These are phyloP conservation scores for Apogon talboti DNA, from an alignment of 2,797 vertebrate species.

Conservation along the genomic window DNA sequence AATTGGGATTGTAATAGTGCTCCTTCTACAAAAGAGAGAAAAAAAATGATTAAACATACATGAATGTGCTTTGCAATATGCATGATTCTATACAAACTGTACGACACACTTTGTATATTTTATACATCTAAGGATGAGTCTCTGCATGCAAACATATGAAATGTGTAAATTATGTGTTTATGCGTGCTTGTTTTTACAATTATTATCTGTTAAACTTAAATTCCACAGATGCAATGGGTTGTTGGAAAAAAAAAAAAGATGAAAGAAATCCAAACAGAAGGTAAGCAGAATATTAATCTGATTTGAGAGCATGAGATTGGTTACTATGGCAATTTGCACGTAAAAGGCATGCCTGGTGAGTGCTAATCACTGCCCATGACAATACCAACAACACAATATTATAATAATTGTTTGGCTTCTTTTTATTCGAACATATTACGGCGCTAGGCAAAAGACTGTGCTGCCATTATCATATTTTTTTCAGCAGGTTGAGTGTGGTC, in stretches of 20 bases:
- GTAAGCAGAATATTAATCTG: constrained; percentile 9
- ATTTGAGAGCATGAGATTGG: not conserved
- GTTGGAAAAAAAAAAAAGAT: not conserved
- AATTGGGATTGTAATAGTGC: constrained; percentile 99
- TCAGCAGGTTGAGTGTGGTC: constrained; percentile 26
- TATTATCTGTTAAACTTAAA: not conserved
- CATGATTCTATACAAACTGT: constrained; percentile 36
- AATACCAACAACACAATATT: not conserved
- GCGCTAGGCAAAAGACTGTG: constrained; percentile 11
- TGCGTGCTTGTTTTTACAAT: constrained; percentile 5
- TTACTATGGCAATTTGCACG: constrained; percentile 13
- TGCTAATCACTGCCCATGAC: constrained; percentile 3
- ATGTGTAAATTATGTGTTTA: not conserved
- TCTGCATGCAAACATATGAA: not conserved
- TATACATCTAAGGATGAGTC: constrained; percentile 8
- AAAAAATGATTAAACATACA: constrained; percentile 39
- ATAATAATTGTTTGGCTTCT: constrained; percentile 5
- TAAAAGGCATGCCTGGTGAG: not conserved
- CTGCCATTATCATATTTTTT: constrained; percentile 33
- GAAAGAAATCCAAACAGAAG: constrained; percentile 9
- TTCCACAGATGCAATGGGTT: not conserved
- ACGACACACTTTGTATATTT: constrained; percentile 25
- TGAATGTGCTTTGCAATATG: constrained; percentile 43
- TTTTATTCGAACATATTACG: constrained; percentile 17
- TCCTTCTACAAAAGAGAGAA: constrained; percentile 86